A percentile compares a stretch with the other conserved stretches of the same genome.
Conservation (phyloP, 2,797 vertebrate genomes). For the Tolypeutes matacus region DNA sequence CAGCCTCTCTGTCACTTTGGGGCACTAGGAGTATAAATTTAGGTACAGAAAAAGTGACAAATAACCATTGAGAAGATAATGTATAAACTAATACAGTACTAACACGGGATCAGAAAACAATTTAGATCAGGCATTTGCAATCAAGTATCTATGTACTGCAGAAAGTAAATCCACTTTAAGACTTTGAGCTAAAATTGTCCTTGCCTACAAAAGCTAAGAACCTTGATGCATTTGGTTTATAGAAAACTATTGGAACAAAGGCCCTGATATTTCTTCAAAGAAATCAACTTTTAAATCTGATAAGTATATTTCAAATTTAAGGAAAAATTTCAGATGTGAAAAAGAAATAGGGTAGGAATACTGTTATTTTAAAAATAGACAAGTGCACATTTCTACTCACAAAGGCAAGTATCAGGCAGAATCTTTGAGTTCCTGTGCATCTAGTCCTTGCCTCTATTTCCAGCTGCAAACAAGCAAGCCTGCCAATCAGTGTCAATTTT, state of each 20-base stretch:
- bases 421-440: neutral
- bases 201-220: neutral
- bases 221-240: neutral
- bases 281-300: neutral
- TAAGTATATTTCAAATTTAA: neutral
- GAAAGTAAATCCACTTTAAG: neutral
- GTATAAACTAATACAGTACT: neutral
- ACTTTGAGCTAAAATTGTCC: neutral
- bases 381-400: neutral
- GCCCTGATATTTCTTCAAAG: neutral
- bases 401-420: conserved; percentile 21
- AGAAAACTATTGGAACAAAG: conserved; percentile 12
- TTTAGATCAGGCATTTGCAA: neutral
- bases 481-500: conserved; percentile 37
- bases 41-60: neutral
- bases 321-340: neutral
- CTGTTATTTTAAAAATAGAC: neutral
- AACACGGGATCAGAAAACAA: neutral
- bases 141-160: neutral
- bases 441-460: neutral
- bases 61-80: neutral
- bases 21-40: neutral
- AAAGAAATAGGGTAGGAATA: neutral
- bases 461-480: conserved; percentile 58
- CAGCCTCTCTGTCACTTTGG: neutral